A percentile compares a stretch with the other conserved stretches of the same genome.
These are phyloP conservation scores for Borostomias antarcticus DNA, from an alignment of 2,797 vertebrate species.

Conservation along the genomic window DNA sequence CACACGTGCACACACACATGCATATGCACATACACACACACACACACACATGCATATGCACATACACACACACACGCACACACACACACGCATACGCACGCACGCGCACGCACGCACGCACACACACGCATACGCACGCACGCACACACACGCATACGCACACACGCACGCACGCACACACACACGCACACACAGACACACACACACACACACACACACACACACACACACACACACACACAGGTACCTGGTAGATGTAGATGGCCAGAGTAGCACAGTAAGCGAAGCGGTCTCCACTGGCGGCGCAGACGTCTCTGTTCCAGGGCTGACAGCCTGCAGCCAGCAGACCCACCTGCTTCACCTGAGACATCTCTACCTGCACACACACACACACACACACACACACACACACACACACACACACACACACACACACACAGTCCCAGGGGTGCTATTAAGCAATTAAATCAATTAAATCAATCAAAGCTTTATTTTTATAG, in stretches of 20 bases:
- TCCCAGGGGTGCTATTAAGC: too few relatives aligned
- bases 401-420: background rate
- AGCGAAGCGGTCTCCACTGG: constrained; percentile 91
- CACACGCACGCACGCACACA: background rate
- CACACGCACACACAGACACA: background rate
- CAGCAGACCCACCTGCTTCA: constrained; percentile 93
- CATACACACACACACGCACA: background rate
- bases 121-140: background rate
- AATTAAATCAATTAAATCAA: too few relatives aligned
- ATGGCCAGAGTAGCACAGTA: constrained; percentile 96
- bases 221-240: background rate
- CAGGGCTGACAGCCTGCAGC: constrained; percentile 97
- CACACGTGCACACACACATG: too few relatives aligned
- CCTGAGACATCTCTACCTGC: constrained; percentile 87
- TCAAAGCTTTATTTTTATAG: too few relatives aligned
- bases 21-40: background rate
- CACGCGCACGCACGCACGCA: too few relatives aligned
- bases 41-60: background rate
- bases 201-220: background rate
- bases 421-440: background rate
- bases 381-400: constrained; percentile 3
- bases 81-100: too few relatives aligned
- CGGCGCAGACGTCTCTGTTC: constrained; percentile 97
- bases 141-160: background rate
- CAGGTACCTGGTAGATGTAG: constrained; percentile 92